Base-by-base conservation (phyloP, 2,888 invertebrate genomes). In the Rhagonycha lutea region DNA sequence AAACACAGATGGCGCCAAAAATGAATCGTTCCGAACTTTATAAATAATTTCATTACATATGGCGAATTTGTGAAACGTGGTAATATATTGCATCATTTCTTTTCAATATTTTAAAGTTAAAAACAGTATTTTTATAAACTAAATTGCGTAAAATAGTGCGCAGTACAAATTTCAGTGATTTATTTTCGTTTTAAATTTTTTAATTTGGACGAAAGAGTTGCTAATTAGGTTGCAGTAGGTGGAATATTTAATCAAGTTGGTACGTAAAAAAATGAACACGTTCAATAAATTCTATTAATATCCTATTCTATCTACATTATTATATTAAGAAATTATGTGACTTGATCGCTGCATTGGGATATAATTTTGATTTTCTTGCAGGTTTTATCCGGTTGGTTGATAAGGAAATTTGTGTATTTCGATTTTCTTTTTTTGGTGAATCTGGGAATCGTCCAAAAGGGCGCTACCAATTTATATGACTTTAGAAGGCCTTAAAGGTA, bases 391-490 rank as follows among this genome's bases (percentile, higher is more conserved):
- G 32, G 28, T 68, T 12, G 26, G 28, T 29, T 32, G 14, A 28
- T 68, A 28, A 18, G 24, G 26, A 18, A 29, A 68, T 18, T 68
- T 28, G 32, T 68, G 63, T 69, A 23, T 60, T 68, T 24, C 65
- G 60, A 62, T 70, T 61, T 71, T 68, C 73, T 68, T 70, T 72
- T 77, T 74, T 77, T 78, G 63, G 73, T 75, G 69, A 81, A 78
- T 77, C 78, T 82, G 80, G 89, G 89, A 89, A 89, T 91, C 94
- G 94, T 94, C 94, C 94, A 92, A 91, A 91, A 92, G 94, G 94
- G 94, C 94, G 94, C 92, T 93, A 94, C 92, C 92, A 92, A 95
- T 94, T 96, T 96, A 96, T 96, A 96, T 96, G 96, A 96, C 95
- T 96, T 96, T 95, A 95, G 95, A 93, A 95, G 94, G 93, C 93